phyloP scores from a whole-genome alignment of 2,888 invertebrate species.

The Thera obeliscata region DNA sequence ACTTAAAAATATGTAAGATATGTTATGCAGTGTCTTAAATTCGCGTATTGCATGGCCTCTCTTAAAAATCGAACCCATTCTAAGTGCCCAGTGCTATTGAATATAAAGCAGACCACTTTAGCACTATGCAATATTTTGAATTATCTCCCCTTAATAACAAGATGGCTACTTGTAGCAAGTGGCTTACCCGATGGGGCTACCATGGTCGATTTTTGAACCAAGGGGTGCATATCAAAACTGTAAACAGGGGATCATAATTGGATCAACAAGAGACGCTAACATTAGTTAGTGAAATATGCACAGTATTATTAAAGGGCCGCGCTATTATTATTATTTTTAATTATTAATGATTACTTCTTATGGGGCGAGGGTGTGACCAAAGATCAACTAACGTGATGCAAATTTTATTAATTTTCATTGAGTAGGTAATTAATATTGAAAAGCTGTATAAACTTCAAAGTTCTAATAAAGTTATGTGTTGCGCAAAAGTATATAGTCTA shows the following conservation, averaged over 20 bases:
- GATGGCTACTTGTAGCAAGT: conserved; percentile 3
- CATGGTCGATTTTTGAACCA: conserved; percentile 41
- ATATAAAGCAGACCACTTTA: neutral
- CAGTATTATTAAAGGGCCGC: conserved; percentile 58
- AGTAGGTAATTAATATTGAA: neutral
- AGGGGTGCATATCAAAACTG: conserved; percentile 60
- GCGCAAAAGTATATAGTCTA: too few species aligned
- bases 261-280: conserved; percentile 62
- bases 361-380: conserved; percentile 8
- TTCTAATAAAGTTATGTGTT: too few species aligned
- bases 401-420: neutral
- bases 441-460: neutral
- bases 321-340: conserved; percentile 61
- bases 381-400: neutral
- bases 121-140: neutral
- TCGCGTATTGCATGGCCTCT: neutral
- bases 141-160: conserved; percentile 5
- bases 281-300: conserved; percentile 77
- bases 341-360: conserved; percentile 51
- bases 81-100: neutral
- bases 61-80: neutral
- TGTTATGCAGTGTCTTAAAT: too few species aligned
- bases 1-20: too few species aligned
- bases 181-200: neutral
- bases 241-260: conserved; percentile 64